A percentile compares a stretch with the other conserved stretches of the same genome.
Evolutionary conservation across 2,113 vertebrate species (phyloP).

Genomic region (Uria lomvia): DNA sequence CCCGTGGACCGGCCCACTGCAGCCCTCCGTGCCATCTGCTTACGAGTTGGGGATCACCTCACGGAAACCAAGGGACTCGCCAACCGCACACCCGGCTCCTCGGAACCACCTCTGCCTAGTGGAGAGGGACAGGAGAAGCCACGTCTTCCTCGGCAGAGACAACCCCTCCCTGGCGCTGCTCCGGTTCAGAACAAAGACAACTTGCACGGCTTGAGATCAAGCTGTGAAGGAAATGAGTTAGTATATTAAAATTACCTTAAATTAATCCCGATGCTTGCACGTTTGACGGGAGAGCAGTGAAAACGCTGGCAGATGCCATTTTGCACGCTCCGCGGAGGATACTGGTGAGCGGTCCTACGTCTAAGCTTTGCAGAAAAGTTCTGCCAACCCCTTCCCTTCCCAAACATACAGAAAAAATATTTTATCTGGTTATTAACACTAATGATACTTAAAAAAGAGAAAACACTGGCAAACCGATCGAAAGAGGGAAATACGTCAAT

Average conservation of each 20-base stretch:
- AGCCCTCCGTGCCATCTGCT: background rate
- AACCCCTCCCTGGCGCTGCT: background rate
- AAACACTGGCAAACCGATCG: background rate
- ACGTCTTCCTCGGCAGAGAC: background rate
- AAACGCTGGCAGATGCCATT: background rate
- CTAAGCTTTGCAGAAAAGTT: background rate
- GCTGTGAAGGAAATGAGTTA: background rate
- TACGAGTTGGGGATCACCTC: background rate
- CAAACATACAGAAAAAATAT: background rate
- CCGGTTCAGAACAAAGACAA: background rate
- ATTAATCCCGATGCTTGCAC: background rate
- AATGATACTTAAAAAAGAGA: background rate
- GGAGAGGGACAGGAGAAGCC: background rate
- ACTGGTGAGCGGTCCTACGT: background rate
- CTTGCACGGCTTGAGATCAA: background rate
- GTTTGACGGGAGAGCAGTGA: background rate
- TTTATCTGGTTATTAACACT: background rate
- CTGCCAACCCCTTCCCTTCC: background rate
- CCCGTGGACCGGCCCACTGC: background rate
- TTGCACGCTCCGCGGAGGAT: background rate
- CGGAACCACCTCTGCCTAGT: background rate
- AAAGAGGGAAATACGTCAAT: background rate
- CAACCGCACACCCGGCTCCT: background rate
- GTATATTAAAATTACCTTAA: background rate
- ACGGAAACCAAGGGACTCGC: fast-evolving